A percentile compares a stretch with the other conserved stretches of the same genome.
Evolutionary conservation across 2,888 invertebrate genomes (phyloP).

Genomic region (Cantharis flavilabris): DNA sequence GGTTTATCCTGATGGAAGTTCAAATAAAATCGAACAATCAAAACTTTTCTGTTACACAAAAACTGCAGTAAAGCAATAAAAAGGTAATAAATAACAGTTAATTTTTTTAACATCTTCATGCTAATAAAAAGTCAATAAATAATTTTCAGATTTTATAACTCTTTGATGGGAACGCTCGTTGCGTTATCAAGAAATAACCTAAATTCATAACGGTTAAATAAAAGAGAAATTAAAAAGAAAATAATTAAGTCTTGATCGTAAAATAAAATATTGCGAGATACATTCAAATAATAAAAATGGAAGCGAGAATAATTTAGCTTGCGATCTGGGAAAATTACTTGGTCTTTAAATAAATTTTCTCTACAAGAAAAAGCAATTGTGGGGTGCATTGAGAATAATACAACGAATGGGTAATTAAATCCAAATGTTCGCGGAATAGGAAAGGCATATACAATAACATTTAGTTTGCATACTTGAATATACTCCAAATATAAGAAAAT

Average conservation of each 20-base stretch:
- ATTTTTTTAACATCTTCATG: not conserved
- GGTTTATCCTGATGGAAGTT: not conserved
- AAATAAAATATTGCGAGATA: not conserved
- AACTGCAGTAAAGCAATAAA: not conserved
- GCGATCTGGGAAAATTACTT: not conserved
- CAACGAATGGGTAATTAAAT: not conserved
- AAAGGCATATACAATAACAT: not conserved
- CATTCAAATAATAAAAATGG: not conserved
- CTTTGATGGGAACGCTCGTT: not conserved
- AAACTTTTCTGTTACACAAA: not conserved
- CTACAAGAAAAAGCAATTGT: not conserved
- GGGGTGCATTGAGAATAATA: not conserved
- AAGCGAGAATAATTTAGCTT: not conserved
- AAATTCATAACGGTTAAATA: not conserved
- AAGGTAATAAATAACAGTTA: not conserved
- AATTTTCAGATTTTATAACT: not conserved
- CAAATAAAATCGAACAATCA: not conserved
- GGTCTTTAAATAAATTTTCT: not conserved
- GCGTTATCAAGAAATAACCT: not conserved
- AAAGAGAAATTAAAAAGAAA: not conserved
- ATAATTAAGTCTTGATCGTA: not conserved
- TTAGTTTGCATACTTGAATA: not conserved
- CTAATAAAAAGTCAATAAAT: not conserved
- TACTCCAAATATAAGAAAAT: not conserved
- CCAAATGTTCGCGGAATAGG: not conserved